Percentiles rank a stretch among this genome's conserved stretches.
Conservation (phyloP, 2,113 vertebrate genomes). For the Abramis brama region DNA sequence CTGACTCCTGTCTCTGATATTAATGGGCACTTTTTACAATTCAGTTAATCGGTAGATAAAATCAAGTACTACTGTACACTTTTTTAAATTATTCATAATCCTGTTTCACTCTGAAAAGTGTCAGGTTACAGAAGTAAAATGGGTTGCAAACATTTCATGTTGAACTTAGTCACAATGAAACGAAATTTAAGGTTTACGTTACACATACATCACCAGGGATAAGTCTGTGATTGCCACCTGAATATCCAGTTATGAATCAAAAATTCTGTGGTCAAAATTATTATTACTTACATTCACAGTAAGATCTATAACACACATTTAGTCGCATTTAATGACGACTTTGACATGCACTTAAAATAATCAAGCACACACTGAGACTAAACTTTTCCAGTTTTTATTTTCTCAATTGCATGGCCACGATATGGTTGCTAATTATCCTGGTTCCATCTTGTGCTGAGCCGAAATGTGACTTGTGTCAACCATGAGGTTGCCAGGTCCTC, state of each 20-base stretch:
- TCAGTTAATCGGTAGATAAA: background rate
- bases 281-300: too few relatives aligned
- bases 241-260: background rate
- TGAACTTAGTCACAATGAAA: too few relatives aligned
- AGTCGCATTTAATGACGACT: background rate
- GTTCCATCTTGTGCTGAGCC: conserved; percentile 50
- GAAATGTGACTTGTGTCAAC: conserved; percentile 52
- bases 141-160: too few relatives aligned
- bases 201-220: too few relatives aligned
- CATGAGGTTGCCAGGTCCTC: conserved; percentile 74
- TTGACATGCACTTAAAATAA: background rate
- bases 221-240: too few relatives aligned
- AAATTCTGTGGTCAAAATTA: background rate
- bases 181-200: too few relatives aligned
- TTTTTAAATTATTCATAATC: too few relatives aligned
- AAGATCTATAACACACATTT: background rate
- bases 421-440: conserved; percentile 44
- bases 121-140: too few relatives aligned
- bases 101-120: too few relatives aligned
- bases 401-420: background rate
- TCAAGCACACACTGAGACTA: background rate
- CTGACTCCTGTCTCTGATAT: background rate
- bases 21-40: background rate
- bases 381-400: background rate
- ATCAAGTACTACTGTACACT: background rate